Base-by-base conservation (phyloP, 2,888 invertebrate species). In the Odontothrips loti region DNA sequence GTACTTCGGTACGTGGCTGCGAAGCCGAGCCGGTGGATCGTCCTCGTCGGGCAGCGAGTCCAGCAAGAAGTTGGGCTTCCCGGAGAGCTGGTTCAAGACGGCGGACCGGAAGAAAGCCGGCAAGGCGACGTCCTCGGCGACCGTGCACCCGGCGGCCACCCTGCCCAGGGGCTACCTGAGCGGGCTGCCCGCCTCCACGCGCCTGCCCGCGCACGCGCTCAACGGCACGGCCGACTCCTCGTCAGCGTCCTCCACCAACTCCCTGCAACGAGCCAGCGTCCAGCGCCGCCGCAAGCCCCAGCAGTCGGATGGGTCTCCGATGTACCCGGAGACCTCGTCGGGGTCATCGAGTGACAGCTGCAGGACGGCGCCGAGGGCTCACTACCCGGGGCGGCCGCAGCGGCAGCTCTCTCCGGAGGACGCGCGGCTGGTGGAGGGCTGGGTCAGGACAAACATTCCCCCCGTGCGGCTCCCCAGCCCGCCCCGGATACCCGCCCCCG, bases 401-500 rank as follows among this genome's bases (percentile, higher is more conserved):
- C 81, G 51, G n/a, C 47, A 75, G 63, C 34, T 27, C 20, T 20
- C 17, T 27, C 47, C 75, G 79, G 81, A 79, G 11, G 29, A 81
- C 78, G 79, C 75, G 47, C 48, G 78, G 47, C 23, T 78, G 48
- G 47, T 47, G 79, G 43, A 78, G 78, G 75, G 81, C 34, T 48
- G 78, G 78, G 68, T 12, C 47, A 81, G 63, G 79, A 80, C 17
- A 48, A 82, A 29, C 80, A 81, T 82, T 79, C 82, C 81, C 75
- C 80, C n/a, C 79, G 82, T 78, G 80, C 81, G 34, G 78, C 81
- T 27, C 82, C 83, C 12, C 78, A 82, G 27, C 81, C 82, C 47
- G 80, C 82, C 83, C 82, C 80, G 80, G 80, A 29, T 82, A 80
- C 47, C 82, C 82, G 58, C 78, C 29, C 80, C 79, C 58, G 79